Percentiles rank a stretch among this genome's conserved stretches.
These are phyloP conservation scores for Tachyglossus aculeatus DNA, from an alignment of 2,797 vertebrate species.

Conservation along the genomic window DNA sequence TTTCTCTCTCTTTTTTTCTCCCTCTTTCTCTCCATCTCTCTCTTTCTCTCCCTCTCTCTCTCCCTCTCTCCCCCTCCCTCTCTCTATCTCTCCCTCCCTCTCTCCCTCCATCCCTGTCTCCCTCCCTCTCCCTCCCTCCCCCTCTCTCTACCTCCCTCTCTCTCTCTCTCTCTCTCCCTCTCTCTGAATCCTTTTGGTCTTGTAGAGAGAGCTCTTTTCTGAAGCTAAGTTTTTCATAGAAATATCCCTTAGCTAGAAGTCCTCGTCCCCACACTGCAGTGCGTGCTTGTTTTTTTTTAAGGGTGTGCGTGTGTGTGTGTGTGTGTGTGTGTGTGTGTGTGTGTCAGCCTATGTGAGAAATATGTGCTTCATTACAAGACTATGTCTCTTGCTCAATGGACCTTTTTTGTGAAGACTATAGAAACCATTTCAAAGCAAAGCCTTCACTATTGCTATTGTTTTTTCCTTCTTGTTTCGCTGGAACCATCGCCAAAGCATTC, in stretches of 20 bases:
- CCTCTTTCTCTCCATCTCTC: background rate
- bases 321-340: background rate
- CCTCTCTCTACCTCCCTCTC: background rate
- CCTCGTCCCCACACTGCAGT: background rate
- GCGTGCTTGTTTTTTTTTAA: accelerated
- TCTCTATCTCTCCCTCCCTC: background rate
- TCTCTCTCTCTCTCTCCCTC: background rate
- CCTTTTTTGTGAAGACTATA: background rate
- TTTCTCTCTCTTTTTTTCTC: too few species aligned
- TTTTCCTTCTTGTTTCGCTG: background rate
- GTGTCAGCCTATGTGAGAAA: slow-evolving; percentile 15
- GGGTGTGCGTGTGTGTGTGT: background rate
- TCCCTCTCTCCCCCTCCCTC: background rate
- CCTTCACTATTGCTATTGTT: slow-evolving; percentile 47
- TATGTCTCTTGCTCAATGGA: slow-evolving; percentile 8
- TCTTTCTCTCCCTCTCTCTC: background rate
- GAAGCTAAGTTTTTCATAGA: background rate
- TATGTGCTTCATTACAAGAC: slow-evolving; percentile 19
- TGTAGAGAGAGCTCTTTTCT: background rate
- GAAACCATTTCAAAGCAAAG: slow-evolving; percentile 31
- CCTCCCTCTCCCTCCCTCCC: too few species aligned
- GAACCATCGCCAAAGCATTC: background rate
- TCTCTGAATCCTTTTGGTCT: background rate
- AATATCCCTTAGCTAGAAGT: background rate
- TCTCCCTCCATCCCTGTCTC: too few species aligned